Evolutionary conservation across 1,140 invertebrate species (phyloP), one percentile per base, ranked within the genome.

Genomic region (Homarus americanus): DNA sequence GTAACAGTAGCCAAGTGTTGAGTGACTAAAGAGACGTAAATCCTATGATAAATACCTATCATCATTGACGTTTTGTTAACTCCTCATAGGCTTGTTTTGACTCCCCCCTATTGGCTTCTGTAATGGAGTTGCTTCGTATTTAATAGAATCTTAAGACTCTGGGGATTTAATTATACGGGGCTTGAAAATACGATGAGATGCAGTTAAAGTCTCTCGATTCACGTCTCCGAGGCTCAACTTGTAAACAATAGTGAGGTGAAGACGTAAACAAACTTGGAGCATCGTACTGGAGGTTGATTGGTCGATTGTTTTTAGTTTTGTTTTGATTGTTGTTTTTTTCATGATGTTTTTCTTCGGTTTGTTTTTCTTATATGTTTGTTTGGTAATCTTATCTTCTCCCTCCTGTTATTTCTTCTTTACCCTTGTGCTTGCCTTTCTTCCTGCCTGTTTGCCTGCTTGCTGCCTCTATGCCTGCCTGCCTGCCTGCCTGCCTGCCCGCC

Each of bases 91-190:
- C 58, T 76, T 63, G 10, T 69, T 44, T 44, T 88, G 24, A n/a
- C 36, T 20, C 63, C n/a, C n/a, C n/a, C n/a, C n/a, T n/a, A n/a
- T n/a, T 2, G 1, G 17, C 76, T 40, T 15, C 86, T 49, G 76
- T 69, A 80, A 80, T 80, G 58, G 58, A 49, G 53, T 79, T 88
- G 78, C 58, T 63, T 88, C 76, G 49, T 88, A 80, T 72, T 88
- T 88, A 88, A 88, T 88, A 76, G 76, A 88, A 69, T 88, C 76
- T 88, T 76, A 73, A n/a, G n/a, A 88, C 86, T 82, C 86, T 17
- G 78, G 49, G 76, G n/a, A n/a, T 41, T 40, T 87, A 79, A 87
- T 87, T 79, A 87, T 79, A 79, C 24, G 36, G 40, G 17, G n/a
- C n/a, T n/a, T n/a, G 38, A 49, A 80, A 88, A 79, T 53, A 49